Evolutionary conservation across 2,888 invertebrate genomes (phyloP), one percentile per base, ranked within the genome.

Genomic region (Eupeodes luniger): DNA sequence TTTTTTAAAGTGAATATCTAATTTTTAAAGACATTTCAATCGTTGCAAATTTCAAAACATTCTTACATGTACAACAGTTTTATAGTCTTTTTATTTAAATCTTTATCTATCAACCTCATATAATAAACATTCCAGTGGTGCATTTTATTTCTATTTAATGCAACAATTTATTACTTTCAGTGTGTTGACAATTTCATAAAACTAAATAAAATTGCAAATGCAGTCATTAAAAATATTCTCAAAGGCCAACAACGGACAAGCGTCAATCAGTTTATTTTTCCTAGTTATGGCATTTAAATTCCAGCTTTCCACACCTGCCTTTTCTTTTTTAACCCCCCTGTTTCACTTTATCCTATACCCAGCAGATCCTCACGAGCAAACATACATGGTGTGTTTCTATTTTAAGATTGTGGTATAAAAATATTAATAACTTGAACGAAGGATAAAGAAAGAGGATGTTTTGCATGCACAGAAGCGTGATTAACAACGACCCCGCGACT

Each of bases 181-280:
- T 72, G 59, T 36, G 14, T 47, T 61, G 74, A 16, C 78, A 47
- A 76, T 57, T 62, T 40, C 36, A 44, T 59, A 66, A 19, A 36
- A 70, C 44, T 79, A 34, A 57, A 57, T 62, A 14, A 14, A 53
- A 64, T 12, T 19, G 55, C 55, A 64, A 70, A 57, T 51, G 64
- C 72, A 53, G 66, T 61, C 64, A 82, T 75, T 64, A 75, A 44
- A 34, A 70, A 79, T 9, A 61, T 72, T 79, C 64, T 79, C 40
- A 16, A 62, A 70, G 51, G 57, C 62, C 27, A 27, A 27, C 36
- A 74, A 62, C 57, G 51, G 75, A 79, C 62, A 66, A 79, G 75
- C 82, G 82, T 86, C 86, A 86, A 86, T 86, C 79, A 86, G 69
- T 79, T 7, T 55, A 16, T 10, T 55, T 47, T 51, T 76, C 66